Base-by-base conservation (phyloP, 2,888 invertebrate species). In the Brachyopa scutellaris region DNA sequence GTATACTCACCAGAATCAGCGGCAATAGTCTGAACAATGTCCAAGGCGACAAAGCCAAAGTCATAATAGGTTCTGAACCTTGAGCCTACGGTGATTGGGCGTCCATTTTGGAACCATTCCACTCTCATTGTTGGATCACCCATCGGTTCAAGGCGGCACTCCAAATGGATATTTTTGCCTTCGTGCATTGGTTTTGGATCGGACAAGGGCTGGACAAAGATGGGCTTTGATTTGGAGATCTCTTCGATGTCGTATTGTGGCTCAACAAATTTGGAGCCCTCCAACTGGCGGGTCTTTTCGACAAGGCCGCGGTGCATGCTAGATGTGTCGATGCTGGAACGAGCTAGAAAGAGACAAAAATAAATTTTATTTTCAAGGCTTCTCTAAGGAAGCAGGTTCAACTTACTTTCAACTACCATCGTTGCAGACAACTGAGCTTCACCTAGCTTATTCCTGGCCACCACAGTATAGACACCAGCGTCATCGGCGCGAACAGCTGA, bases 1-100 rank as follows among this genome's bases (percentile, higher is more conserved):
- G 97, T 99, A 88, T 99, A 99, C 91, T 97, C 97, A 59, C 98
- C 98, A 33, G 97, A 95, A 91, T 99, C 99, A 74, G 96, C 93
- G n/a, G 97, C 95, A 66, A 96, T 97, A 15, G 97, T 95, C 88
- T 98, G 97, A 83, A 98, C 94, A 77, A 99, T 97, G 88, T 99
- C 99, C 85, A 99, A 91, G 33, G 99, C 97, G 62, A 99, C 97
- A 89, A 97, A 98, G 13, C 99, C 99, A 89, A 99, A 99, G 89
- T 99, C 99, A 88, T 97, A 96, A 89, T 97, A 97, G 19, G 98
- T 97, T 88, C 95, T 94, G 92, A 98, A 99, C 88, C 99, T 94
- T 47, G 97, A 97, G 42, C 97, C 97, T 36, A 97, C 95, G 26
- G 97, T 97, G 11, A 96, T 94, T 6, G 96, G 93, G 87, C 94